Evolutionary conservation across 2,113 vertebrate genomes (phyloP), one percentile per base, ranked within the genome.

Genomic region (Myodes glareolus): DNA sequence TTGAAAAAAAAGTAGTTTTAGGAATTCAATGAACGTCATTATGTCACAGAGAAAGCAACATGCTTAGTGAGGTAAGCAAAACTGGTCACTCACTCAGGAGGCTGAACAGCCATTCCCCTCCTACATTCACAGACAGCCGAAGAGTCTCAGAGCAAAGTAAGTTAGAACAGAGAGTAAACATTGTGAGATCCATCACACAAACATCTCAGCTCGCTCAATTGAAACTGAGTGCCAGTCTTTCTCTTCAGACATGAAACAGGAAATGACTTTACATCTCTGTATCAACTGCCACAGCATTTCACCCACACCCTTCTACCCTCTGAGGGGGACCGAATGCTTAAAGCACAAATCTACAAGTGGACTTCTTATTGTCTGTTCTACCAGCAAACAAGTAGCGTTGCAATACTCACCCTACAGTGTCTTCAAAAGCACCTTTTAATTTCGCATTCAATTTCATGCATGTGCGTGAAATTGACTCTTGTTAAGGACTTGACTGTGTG

Each of bases 1-100:
- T 88, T 21, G 19, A 21, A 76, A 96, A 11, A 58, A 94, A 96
- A 58, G 73, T 1, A 45, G 42, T 92, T 95, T 90, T 52, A 76
- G 10, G 81, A 84, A 92, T 21, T 50, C 17, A 17, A 85, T 39
- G 2, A 1, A 87, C 77, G 90, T 81, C 47, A 65, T 76, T 33
- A n/a, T 47, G 17, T 82, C 52, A 89, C 13, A 96, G n/a, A 80
- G 6, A 85, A 82, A 21, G n/a, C 17, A 31, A 7, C 6, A 88
- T 42, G 25, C 29, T 84, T 63, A 58, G 1, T 17, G 19, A 67
- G 52, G 31, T 31, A 29, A 50, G 31, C 25, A 68, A 91, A 77
- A 55, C 58, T 42, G 68, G 29, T 39, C 50, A 36, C 21, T 82
- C 50, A 47, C 45, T 72, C 88, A 55, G 21, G 85, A 70, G 19